Conservation (phyloP, 37 sponge, comb jelly and placozoan species). For the Beroe ovata region DNA sequence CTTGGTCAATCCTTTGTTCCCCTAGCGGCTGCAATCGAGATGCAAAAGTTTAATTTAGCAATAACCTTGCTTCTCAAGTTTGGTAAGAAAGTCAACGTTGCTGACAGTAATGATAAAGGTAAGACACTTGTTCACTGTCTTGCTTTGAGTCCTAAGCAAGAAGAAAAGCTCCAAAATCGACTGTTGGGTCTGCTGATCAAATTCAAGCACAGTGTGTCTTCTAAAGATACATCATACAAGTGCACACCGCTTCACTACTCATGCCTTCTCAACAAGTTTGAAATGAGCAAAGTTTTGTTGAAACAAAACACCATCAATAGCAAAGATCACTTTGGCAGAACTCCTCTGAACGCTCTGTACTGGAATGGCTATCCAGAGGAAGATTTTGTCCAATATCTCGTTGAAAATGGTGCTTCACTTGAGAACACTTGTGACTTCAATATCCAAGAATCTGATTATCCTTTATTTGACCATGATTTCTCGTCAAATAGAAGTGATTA, state of each 20-base stretch:
- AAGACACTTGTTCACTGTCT: constrained; percentile 19
- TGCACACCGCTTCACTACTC: constrained; percentile 58
- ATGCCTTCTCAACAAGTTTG: constrained; percentile 7
- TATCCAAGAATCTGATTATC: constrained; percentile 34
- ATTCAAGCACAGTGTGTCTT: background rate
- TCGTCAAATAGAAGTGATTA: background rate
- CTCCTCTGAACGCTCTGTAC: constrained; percentile 41
- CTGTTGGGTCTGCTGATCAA: background rate
- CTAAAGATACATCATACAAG: background rate
- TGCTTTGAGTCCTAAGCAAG: background rate
- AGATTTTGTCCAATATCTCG: background rate
- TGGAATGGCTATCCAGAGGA: background rate
- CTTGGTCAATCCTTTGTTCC: constrained; percentile 41
- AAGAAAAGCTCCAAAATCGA: background rate
- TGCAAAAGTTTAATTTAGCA: constrained; percentile 16
- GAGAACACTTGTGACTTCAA: constrained; percentile 56
- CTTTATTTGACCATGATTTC: constrained; percentile 10
- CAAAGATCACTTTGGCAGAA: background rate
- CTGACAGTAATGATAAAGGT: constrained; percentile 9
- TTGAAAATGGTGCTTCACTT: background rate
- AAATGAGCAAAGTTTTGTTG: constrained; percentile 4
- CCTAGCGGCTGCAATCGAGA: constrained; percentile 10
- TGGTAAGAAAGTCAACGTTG: background rate
- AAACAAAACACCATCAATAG: constrained; percentile 24
- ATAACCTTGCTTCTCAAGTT: constrained; percentile 46